Base-by-base conservation (phyloP, 2,888 invertebrate genomes). In the Apodemia zela region DNA sequence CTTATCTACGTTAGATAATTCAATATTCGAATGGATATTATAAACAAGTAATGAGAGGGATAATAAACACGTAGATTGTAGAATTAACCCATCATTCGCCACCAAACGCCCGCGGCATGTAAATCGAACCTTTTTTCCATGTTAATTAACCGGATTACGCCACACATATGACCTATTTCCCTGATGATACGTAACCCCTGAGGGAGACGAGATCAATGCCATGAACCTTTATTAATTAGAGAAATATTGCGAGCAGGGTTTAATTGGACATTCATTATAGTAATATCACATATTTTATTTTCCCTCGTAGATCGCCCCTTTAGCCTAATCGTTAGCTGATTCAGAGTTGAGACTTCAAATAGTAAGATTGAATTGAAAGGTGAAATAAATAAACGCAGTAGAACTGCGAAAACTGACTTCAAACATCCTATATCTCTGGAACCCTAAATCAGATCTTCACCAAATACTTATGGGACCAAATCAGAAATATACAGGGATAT, bases 81-180 rank as follows among this genome's bases (percentile, higher is more conserved):
- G 76, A 78, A 84, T 89, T 86, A 87, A 84, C 89, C 85, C 87
- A 73, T 87, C 89, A 89, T 89, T 89, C 87, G 79, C 78, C 69
- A 64, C 68, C 63, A 62, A 25, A 72, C 76, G 74, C 72, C 73
- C 77, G 74, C 75, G 77, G 79, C 83, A 82, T 74, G 75, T 73
- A 82, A 85, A 88, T 87, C 85, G 85, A 88, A 85, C 84, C 84
- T 81, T 84, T 80, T 54, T 81, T 80, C 82, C 82, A 81, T 85
- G 87, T 87, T 88, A 89, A 90, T 90, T 90, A 89, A 87, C 84
- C 83, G 86, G 86, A 87, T 88, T 88, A 87, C 77, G 82, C 79
- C 76, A 65, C 62, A 74, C 81, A 82, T 85, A 83, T 89, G 89
- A 89, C 89, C 89, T 85, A 89, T 81, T 90, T 89, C 81, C 71